phyloP scores from a whole-genome alignment of 2,888 invertebrate genomes.

The Apomyelois bistriatella region DNA sequence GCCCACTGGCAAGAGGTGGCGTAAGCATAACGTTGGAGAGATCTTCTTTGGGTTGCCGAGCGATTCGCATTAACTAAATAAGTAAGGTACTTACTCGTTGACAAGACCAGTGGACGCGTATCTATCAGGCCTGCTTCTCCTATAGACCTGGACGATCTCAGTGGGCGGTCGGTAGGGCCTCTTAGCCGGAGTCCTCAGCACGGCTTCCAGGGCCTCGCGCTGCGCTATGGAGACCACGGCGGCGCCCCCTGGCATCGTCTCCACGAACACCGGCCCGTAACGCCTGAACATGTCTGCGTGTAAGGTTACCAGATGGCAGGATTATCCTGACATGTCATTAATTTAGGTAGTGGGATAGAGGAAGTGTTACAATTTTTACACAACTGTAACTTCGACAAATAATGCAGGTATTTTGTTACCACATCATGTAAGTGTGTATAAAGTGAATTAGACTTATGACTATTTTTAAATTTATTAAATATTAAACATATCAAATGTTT shows the following conservation, averaged over 20 bases:
- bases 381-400: too few relatives aligned
- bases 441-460: too few relatives aligned
- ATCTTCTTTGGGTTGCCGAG: too few relatives aligned
- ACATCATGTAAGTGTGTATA: too few relatives aligned
- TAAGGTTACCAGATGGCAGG: slow-evolving; percentile 28
- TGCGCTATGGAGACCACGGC: slow-evolving; percentile 87
- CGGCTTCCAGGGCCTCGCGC: slow-evolving; percentile 85
- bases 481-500: too few relatives aligned
- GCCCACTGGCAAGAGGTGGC: too few relatives aligned
- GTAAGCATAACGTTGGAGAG: too few relatives aligned
- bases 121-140: slow-evolving; percentile 86
- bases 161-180: slow-evolving; percentile 91
- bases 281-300: slow-evolving; percentile 83
- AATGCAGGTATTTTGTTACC: too few relatives aligned
- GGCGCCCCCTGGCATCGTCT: slow-evolving; percentile 86
- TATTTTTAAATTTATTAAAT: too few relatives aligned
- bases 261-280: slow-evolving; percentile 88
- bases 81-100: slow-evolving; percentile 84
- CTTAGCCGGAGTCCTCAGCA: slow-evolving; percentile 85
- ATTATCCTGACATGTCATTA: neutral
- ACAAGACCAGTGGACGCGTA: slow-evolving; percentile 90
- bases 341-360: neutral
- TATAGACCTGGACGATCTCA: slow-evolving; percentile 88
- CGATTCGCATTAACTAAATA: too few relatives aligned
- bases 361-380: neutral